Percentiles rank a stretch among this genome's conserved stretches.
These are phyloP conservation scores for Campylomormyrus numenius DNA, from an alignment of 2,113 vertebrate species.

Conservation along the genomic window DNA sequence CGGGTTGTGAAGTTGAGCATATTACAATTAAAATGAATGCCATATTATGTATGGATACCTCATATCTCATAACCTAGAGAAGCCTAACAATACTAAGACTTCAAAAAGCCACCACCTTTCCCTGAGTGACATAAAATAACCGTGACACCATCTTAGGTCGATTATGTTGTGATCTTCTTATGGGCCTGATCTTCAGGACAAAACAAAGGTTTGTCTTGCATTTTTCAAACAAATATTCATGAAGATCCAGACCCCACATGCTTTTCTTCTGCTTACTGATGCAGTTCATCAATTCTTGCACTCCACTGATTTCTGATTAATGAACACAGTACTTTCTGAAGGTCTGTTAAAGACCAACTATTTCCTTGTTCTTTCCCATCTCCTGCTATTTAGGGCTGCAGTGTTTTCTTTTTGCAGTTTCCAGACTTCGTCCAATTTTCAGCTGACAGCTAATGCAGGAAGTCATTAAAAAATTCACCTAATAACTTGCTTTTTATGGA, in stretches of 20 bases:
- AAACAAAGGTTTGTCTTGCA: too few species aligned
- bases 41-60: too few species aligned
- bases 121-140: too few species aligned
- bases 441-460: not conserved
- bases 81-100: too few species aligned
- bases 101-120: too few species aligned
- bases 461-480: not conserved
- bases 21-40: too few species aligned
- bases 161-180: too few species aligned
- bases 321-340: not conserved
- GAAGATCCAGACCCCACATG: not conserved
- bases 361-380: not conserved
- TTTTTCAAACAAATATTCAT: not conserved
- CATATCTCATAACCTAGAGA: too few species aligned
- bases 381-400: not conserved
- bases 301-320: not conserved
- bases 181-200: too few species aligned
- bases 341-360: not conserved
- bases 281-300: not conserved
- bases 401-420: not conserved
- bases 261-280: not conserved
- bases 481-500: not conserved
- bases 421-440: not conserved
- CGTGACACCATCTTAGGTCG: too few species aligned
- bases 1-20: too few species aligned